Conservation (phyloP, 2,888 invertebrate genomes). For the Cosmopolites sordidus region DNA sequence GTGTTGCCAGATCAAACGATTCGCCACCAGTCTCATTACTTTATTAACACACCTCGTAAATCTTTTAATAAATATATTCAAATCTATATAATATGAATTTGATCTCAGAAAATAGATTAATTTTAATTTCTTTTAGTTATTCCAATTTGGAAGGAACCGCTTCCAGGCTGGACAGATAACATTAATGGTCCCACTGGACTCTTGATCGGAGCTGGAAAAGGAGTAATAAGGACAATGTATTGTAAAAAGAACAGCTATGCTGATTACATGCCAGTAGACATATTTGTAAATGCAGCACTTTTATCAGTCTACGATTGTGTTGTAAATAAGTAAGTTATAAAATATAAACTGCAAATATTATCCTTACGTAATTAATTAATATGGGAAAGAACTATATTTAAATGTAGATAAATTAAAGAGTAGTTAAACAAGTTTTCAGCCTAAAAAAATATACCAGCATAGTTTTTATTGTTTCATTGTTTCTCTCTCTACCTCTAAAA, state of each 20-base stretch:
- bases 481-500: too few relatives aligned
- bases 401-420: neutral
- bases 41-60: too few relatives aligned
- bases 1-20: too few relatives aligned
- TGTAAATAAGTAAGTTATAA: constrained; percentile 49
- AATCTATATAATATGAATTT: constrained; percentile 2
- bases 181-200: constrained; percentile 89
- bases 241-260: constrained; percentile 74
- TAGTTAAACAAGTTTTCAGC: neutral
- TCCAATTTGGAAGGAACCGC: constrained; percentile 78
- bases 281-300: constrained; percentile 70
- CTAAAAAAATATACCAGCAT: neutral
- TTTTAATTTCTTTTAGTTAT: constrained; percentile 65
- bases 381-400: too few relatives aligned
- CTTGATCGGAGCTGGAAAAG: constrained; percentile 79
- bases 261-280: constrained; percentile 72
- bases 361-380: neutral
- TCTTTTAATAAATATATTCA: too few relatives aligned
- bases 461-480: too few relatives aligned
- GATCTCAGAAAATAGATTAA: too few relatives aligned
- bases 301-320: constrained; percentile 52
- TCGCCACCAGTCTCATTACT: too few relatives aligned
- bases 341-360: constrained; percentile 1
- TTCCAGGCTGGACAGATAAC: constrained; percentile 91
- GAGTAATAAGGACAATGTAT: constrained; percentile 84